Percentiles rank a stretch among this genome's conserved stretches.
Evolutionary conservation across 2,113 vertebrate species (phyloP).

Genomic region (Gambusia holbrooki): DNA sequence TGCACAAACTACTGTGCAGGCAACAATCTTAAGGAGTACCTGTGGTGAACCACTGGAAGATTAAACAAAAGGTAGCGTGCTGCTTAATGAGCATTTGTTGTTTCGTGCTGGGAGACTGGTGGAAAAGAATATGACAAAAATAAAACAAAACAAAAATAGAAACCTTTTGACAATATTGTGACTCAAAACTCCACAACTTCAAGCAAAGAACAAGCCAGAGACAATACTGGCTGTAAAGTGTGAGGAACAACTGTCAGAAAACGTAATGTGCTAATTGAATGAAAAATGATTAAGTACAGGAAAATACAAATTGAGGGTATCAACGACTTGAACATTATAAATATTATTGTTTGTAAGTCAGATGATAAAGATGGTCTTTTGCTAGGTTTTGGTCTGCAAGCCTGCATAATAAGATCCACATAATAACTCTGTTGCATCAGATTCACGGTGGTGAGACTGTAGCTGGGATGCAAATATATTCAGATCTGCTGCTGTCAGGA

Average conservation of each 20-base stretch:
- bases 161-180: not conserved
- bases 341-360: not conserved
- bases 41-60: not conserved
- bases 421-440: not conserved
- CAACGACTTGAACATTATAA: not conserved
- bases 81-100: not conserved
- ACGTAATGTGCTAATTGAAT: not conserved
- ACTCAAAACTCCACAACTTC: not conserved
- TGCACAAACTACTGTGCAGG: not conserved
- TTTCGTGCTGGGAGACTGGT: not conserved
- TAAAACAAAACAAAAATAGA: not conserved
- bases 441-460: conserved; percentile 9
- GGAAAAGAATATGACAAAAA: not conserved
- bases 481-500: conserved; percentile 21
- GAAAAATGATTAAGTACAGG: not conserved
- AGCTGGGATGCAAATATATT: conserved; percentile 38
- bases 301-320: not conserved
- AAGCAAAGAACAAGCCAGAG: not conserved
- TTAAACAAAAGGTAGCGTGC: not conserved
- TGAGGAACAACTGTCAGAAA: not conserved
- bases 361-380: not conserved
- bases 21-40: not conserved
- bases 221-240: not conserved
- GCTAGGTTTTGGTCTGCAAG: not conserved
- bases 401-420: not conserved